phyloP scores from a whole-genome alignment of 2,797 vertebrate genomes.

The Neosilurus hyrtlii region DNA sequence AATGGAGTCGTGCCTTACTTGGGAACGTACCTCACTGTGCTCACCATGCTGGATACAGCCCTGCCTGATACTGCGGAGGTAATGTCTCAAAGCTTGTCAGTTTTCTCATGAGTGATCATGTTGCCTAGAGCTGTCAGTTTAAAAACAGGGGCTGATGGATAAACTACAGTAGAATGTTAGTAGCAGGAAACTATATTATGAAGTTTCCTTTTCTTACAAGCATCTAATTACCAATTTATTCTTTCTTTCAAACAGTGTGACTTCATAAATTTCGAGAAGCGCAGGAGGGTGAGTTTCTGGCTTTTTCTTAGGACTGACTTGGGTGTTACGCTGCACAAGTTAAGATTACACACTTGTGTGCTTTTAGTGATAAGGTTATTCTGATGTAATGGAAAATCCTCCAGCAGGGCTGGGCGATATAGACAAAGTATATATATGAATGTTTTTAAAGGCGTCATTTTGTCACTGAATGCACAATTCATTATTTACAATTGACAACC shows the following conservation, averaged over 20 bases:
- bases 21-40: conserved; percentile 84
- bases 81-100: conserved; percentile 27
- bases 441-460: too few relatives aligned
- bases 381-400: conserved; percentile 15
- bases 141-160: background rate
- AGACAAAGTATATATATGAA: background rate
- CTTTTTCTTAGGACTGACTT: conserved; percentile 15
- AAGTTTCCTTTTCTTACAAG: background rate
- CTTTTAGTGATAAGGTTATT: conserved; percentile 25
- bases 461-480: too few relatives aligned
- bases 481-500: too few relatives aligned
- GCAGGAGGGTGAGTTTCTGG: conserved; percentile 77
- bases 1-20: conserved; percentile 82
- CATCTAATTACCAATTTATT: background rate
- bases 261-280: conserved; percentile 90
- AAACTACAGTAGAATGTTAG: background rate
- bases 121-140: background rate
- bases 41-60: conserved; percentile 90
- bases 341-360: conserved; percentile 18
- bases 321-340: background rate
- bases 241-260: conserved; percentile 68
- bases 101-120: background rate
- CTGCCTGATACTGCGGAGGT: conserved; percentile 83
- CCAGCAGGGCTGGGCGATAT: background rate
- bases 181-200: background rate